Evolutionary conservation across 2,113 vertebrate genomes (phyloP), one percentile per base, ranked within the genome.

Genomic region (Periophthalmus modestus): DNA sequence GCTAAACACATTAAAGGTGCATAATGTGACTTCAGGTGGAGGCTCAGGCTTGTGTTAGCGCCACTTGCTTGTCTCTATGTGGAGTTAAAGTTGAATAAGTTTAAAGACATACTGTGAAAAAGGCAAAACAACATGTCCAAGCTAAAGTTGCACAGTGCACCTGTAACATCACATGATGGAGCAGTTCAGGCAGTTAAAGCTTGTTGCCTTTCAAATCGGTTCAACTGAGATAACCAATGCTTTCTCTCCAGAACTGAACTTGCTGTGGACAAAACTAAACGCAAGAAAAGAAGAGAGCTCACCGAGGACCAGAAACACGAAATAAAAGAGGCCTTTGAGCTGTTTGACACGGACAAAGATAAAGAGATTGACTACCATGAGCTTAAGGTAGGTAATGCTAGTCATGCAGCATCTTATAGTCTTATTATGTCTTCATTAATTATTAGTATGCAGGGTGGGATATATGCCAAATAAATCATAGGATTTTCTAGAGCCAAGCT

Each of bases 261-360:
- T 55, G 79, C 89, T 2, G 90, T 91, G 46, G 98, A 99, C 73
- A 97, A 95, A 93, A 92, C 81, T 55, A 98, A 96, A 80, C 93
- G 94, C 9, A 97, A 95, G 90, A 97, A 96, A 87, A 94, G 93
- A 87, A 94, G 94, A 88, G 97, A 98, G 82, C 92, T 99, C 10
- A 96, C 93, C 7, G 96, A 98, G 73, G 97, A 98, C 28, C 96
- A 99, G 90, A 98, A 95, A 66, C 95, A 96, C 80, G 98, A 99
- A 91, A 95, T 99, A 83, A 97, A 97, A 91, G 98, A 99, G 92
- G 97, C 97, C 0, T 99, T 99, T 86, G 97, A 99, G 58, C 81
- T 99, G 54, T 99, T 99, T 74, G 98, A 99, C 87, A 97, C 96
- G 0, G 97, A 99, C 86, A 98, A 97, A 92, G 98, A 99, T 66